A percentile compares a stretch with the other conserved stretches of the same genome.
These are phyloP conservation scores for Aplysina aerophoba DNA, from an alignment of 37 sponge, comb jelly and placozoan species.

Conservation along the genomic window DNA sequence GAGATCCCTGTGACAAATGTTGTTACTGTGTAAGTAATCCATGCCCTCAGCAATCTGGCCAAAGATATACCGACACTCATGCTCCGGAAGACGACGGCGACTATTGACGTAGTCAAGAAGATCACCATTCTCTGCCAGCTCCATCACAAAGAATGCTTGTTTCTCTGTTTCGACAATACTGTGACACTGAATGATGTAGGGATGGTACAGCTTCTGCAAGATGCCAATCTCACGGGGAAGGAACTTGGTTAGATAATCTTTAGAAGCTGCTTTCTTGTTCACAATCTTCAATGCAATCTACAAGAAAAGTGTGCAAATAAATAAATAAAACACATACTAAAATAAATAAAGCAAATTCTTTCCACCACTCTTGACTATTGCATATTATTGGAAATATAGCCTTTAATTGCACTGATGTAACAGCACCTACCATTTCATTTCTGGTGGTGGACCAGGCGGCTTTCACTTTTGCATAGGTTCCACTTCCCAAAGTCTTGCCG, in stretches of 20 bases:
- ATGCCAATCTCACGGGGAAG: slow-evolving; percentile 88
- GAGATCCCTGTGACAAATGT: slow-evolving; percentile 85
- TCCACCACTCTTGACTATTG: neutral
- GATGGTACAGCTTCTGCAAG: slow-evolving; percentile 64
- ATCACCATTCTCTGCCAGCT: slow-evolving; percentile 90
- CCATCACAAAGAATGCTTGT: slow-evolving; percentile 83
- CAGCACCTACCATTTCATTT: slow-evolving; percentile 59
- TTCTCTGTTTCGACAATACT: slow-evolving; percentile 77
- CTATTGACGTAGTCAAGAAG: slow-evolving; percentile 83
- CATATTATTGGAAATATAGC: neutral
- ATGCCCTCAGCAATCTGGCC: slow-evolving; percentile 65
- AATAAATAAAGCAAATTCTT: too few species aligned
- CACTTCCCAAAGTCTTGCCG: slow-evolving; percentile 82
- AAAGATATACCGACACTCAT: slow-evolving; percentile 71
- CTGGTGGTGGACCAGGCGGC: slow-evolving; percentile 63
- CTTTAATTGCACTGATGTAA: neutral
- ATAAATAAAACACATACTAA: neutral
- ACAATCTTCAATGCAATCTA: slow-evolving; percentile 92
- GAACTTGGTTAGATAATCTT: slow-evolving; percentile 85
- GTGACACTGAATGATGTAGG: slow-evolving; percentile 64
- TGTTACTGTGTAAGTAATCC: slow-evolving; percentile 64
- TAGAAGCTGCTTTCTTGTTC: slow-evolving; percentile 75
- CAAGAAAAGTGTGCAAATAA: neutral
- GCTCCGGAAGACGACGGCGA: slow-evolving; percentile 64
- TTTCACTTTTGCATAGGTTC: slow-evolving; percentile 91